Evolutionary conservation across 2,888 invertebrate species (phyloP), one percentile per base, ranked within the genome.

Genomic region (Pristionchus maxplancki): DNA sequence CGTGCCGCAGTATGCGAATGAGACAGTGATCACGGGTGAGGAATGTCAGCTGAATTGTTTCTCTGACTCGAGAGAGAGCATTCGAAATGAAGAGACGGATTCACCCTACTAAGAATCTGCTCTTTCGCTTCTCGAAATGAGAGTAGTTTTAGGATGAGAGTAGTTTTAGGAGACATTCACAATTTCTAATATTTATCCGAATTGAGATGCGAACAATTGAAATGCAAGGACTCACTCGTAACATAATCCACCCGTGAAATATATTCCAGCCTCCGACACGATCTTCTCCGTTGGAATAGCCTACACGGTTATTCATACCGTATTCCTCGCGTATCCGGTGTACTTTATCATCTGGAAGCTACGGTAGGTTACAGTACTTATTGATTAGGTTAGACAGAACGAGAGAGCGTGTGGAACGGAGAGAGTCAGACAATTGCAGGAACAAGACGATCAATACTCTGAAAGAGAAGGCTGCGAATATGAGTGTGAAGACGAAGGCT

Each of bases 321-420:
- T 78, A 48, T 15, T 78, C 28, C 44, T 78, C 40, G 78, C 78
- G 78, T 34, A 78, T 28, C 78, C 78, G 11, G 9, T 78, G n/a
- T 78, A 78, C n/a, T 44, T 40, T 13, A 28, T 78, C 24, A 78
- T 78, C 34, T 78, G 78, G 78, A 78, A 40, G 28, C 34, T 78
- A 78, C 78, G 78, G 78, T 78, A 78, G 44, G 78, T 15, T 24
- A 78, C 15, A n/a, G 71, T 37, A 64, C 58, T 24, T 58, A 24
- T n/a, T 5, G 58, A 58, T n/a, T n/a, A n/a, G 64, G n/a, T 64
- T 24, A 28, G 64, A 28, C 28, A 64, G 28, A 13, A 20, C 20
- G 50, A 50, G 13, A 50, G 50, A 50, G 50, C 13, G 50, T 50
- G 50, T 1, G 50, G 50, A 50, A 50, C 17, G 6, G 11, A 50